Percentiles rank a stretch among this genome's conserved stretches.
Evolutionary conservation across 2,888 invertebrate genomes (phyloP).

Genomic region (Drosophila fulvimacula): DNA sequence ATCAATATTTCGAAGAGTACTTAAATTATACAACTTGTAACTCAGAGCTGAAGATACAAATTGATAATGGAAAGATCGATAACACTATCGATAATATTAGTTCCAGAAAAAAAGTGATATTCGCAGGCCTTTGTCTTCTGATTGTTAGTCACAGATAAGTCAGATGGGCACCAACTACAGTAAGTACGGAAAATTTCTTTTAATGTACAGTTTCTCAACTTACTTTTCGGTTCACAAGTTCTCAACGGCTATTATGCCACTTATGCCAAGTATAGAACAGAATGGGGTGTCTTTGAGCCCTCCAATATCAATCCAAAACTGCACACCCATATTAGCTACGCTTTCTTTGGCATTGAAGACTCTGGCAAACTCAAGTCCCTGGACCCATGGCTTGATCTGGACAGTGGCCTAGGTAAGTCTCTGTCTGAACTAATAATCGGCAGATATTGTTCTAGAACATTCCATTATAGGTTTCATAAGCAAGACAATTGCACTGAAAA

Average conservation of each 20-base stretch:
- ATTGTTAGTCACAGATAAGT: not conserved
- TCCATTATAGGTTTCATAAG: not conserved
- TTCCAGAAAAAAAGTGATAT: not conserved
- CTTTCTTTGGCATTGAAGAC: not conserved
- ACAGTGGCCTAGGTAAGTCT: not conserved
- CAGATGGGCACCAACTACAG: slow-evolving; percentile 48
- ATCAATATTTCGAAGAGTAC: not conserved
- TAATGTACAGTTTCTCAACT: not conserved
- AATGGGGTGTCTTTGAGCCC: not conserved
- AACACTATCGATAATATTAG: not conserved
- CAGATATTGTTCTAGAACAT: too few species aligned
- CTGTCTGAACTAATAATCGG: too few species aligned
- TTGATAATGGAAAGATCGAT: not conserved
- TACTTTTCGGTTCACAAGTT: slow-evolving; percentile 47
- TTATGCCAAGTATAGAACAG: slow-evolving; percentile 69
- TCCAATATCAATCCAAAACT: not conserved
- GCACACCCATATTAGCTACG: not conserved
- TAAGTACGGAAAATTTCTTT: slow-evolving; percentile 20
- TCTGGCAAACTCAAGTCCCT: not conserved
- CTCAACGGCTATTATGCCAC: slow-evolving; percentile 76
- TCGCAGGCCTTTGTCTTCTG: not conserved
- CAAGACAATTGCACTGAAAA: not conserved
- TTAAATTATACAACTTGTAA: not conserved
- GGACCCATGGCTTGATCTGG: not conserved
- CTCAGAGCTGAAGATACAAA: not conserved